Percentiles rank a stretch among this genome's conserved stretches.
phyloP scores from a whole-genome alignment of 2,888 invertebrate species.

The Orthonychiurus folsomi region DNA sequence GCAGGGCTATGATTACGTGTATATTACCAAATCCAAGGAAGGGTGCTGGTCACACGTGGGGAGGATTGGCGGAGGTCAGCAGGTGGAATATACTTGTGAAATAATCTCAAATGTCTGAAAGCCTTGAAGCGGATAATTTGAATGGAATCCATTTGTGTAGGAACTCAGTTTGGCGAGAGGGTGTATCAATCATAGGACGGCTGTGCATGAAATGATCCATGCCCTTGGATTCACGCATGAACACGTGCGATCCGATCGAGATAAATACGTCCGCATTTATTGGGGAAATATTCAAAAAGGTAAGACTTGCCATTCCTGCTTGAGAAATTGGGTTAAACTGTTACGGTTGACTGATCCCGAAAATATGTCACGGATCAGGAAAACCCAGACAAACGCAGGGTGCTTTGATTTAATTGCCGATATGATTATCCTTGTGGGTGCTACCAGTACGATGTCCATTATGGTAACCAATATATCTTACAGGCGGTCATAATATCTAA shows the following conservation, averaged over 20 bases:
- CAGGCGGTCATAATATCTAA: no score
- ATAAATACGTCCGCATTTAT: conserved; percentile 28
- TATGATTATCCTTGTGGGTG: no score
- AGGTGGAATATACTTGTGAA: conserved; percentile 18
- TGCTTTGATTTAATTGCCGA: no score
- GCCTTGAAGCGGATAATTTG: not conserved
- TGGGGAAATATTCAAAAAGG: conserved; percentile 29
- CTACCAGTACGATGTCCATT: no score
- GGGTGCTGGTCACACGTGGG: conserved; percentile 37
- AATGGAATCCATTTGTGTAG: conserved; percentile 13
- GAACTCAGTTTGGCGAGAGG: conserved; percentile 33
- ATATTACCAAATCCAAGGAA: conserved; percentile 28
- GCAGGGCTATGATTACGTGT: conserved; percentile 23
- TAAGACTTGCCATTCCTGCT: not conserved
- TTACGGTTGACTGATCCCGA: not conserved
- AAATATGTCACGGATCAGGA: no score
- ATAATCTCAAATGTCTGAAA: not conserved
- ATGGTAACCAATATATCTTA: no score
- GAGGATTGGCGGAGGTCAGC: conserved; percentile 31
- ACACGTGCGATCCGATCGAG: conserved; percentile 27
- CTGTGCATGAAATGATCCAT: conserved; percentile 33
- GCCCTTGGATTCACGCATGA: conserved; percentile 30
- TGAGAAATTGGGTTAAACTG: conserved; percentile 5
- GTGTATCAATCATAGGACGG: conserved; percentile 32
- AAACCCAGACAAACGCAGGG: no score